phyloP scores from a whole-genome alignment of 2,888 invertebrate species.

The Aromia moschata region DNA sequence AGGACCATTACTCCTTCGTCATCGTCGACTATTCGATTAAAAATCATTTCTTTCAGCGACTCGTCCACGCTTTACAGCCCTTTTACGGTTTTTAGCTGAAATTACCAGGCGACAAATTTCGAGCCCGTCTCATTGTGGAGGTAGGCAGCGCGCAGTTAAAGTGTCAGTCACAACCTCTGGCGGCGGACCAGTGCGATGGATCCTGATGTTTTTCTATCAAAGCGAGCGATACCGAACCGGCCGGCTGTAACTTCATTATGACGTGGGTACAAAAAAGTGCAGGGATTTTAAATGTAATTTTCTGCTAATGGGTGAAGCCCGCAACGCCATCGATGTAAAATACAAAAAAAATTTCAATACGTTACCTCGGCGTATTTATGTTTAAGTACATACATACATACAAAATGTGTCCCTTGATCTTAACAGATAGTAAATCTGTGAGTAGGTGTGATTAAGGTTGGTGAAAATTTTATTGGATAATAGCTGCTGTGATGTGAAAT shows the following conservation, averaged over 20 bases:
- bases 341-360: too few species aligned
- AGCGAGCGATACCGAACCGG: constrained; percentile 29
- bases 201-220: constrained; percentile 20
- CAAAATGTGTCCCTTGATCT: too few species aligned
- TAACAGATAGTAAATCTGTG: too few species aligned
- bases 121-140: constrained; percentile 47
- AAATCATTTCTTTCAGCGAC: constrained; percentile 6
- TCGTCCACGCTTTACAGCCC: constrained; percentile 33
- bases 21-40: too few species aligned
- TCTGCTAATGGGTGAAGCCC: constrained; percentile 34
- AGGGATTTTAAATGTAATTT: constrained; percentile 45
- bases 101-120: constrained; percentile 53
- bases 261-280: constrained; percentile 42
- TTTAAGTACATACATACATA: too few species aligned
- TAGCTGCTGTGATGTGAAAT: too few species aligned
- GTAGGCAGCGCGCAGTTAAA: constrained; percentile 48
- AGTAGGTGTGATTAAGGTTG: too few species aligned
- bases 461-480: too few species aligned
- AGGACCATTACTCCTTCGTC: too few species aligned
- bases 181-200: not conserved
- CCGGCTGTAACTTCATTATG: constrained; percentile 23
- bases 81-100: constrained; percentile 37
- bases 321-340: not conserved
- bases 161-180: constrained; percentile 49
- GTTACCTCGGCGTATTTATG: too few species aligned